Evolutionary conservation across 53 echinoderm and acorn worm species (phyloP).

Genomic region (Mesocentrotus franciscanus): DNA sequence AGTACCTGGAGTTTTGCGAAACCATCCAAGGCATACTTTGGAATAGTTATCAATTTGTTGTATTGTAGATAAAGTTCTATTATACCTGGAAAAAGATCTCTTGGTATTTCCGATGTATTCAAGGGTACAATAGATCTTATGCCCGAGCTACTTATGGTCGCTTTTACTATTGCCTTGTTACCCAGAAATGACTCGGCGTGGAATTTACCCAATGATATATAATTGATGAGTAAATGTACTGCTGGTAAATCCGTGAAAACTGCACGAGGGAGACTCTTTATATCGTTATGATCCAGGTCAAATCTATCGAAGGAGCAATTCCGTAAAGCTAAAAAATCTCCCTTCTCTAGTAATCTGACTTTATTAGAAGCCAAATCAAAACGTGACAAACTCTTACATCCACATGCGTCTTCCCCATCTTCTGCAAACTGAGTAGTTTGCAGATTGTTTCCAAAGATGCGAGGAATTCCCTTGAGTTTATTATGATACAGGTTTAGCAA

Average conservation of each 20-base stretch:
- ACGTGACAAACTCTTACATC: not conserved
- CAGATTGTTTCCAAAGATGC: not conserved
- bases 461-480: not conserved
- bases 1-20: not conserved
- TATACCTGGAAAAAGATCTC: not conserved
- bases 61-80: not conserved
- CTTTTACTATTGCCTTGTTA: not conserved
- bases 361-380: not conserved
- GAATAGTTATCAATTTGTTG: not conserved
- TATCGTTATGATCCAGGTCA: not conserved
- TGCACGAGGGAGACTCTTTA: not conserved
- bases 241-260: not conserved
- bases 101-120: not conserved
- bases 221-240: not conserved
- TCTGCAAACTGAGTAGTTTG: not conserved
- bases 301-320: not conserved
- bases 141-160: not conserved
- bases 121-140: not conserved
- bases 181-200: not conserved
- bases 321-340: not conserved
- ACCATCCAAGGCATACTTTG: not conserved
- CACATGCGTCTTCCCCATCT: not conserved
- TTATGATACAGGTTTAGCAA: not conserved
- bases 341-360: not conserved
- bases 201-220: not conserved